phyloP scores from a whole-genome alignment of 2,888 invertebrate species.

The Griposia aprilina region DNA sequence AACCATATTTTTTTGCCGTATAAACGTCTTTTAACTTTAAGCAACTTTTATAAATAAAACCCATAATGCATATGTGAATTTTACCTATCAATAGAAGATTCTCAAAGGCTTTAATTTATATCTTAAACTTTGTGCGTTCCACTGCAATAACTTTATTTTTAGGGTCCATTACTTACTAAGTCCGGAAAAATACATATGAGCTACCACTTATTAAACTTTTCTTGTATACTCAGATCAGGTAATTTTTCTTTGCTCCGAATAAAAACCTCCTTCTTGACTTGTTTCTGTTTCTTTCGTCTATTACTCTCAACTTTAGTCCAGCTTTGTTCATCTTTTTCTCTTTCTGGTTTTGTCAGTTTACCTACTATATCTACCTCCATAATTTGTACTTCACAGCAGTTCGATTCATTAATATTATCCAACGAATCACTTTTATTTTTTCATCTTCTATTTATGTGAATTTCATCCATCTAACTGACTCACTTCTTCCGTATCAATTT shows the following conservation, averaged over 20 bases:
- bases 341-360: background rate
- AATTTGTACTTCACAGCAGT: background rate
- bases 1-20: no score
- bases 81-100: background rate
- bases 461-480: background rate
- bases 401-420: background rate
- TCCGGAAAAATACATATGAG: constrained; percentile 5
- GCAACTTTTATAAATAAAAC: no score
- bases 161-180: background rate
- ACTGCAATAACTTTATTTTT: constrained; percentile 5
- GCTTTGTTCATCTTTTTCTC: constrained; percentile 8
- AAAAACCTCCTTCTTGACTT: background rate
- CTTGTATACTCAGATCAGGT: constrained; percentile 10
- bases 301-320: constrained; percentile 7
- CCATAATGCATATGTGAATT: background rate
- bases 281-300: constrained; percentile 1
- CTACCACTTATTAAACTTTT: constrained; percentile 2
- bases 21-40: no score
- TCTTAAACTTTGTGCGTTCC: constrained; percentile 17
- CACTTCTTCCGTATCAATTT: background rate
- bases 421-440: background rate
- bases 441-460: background rate
- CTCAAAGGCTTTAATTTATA: constrained; percentile 9
- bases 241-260: constrained; percentile 13
- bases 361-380: background rate